These are phyloP conservation scores for Emmelina monodactyla DNA, from an alignment of 2,888 invertebrate species.

Conservation along the genomic window DNA sequence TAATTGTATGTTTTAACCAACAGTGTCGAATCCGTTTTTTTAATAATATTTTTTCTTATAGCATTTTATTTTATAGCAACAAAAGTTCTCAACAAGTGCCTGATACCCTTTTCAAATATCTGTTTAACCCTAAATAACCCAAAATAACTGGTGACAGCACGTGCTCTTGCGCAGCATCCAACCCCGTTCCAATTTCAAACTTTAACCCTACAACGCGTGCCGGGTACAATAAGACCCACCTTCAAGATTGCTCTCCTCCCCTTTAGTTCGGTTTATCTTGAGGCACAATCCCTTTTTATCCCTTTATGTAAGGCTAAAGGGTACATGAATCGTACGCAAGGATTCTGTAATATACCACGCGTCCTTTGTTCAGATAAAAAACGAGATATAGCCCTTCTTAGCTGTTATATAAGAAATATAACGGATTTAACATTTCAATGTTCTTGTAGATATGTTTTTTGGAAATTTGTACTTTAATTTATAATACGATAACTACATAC, in stretches of 20 bases:
- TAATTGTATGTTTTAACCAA: too few species aligned
- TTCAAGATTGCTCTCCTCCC: slow-evolving; percentile 21
- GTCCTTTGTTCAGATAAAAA: slow-evolving; percentile 46
- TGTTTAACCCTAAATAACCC: slow-evolving; percentile 9
- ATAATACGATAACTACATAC: too few species aligned
- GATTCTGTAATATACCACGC: slow-evolving; percentile 57
- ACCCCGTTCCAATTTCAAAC: slow-evolving; percentile 24
- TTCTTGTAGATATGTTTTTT: too few species aligned
- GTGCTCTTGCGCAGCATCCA: slow-evolving; percentile 48
- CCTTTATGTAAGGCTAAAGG: slow-evolving; percentile 41
- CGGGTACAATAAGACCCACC: slow-evolving; percentile 47
- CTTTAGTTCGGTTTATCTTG: slow-evolving; percentile 41
- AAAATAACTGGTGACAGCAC: slow-evolving; percentile 25
- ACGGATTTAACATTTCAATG: too few species aligned
- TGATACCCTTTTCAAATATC: too few species aligned
- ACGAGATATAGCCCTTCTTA: slow-evolving; percentile 36
- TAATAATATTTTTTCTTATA: too few species aligned
- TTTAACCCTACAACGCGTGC: slow-evolving; percentile 57
- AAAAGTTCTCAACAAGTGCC: too few species aligned
- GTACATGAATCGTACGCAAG: slow-evolving; percentile 52
- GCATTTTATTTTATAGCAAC: too few species aligned
- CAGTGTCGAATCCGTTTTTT: too few species aligned
- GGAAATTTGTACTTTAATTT: too few species aligned
- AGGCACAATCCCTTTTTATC: slow-evolving; percentile 41
- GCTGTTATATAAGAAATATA: too few species aligned